phyloP scores from a whole-genome alignment of 2,113 vertebrate genomes.

The Pardalotus punctatus region DNA sequence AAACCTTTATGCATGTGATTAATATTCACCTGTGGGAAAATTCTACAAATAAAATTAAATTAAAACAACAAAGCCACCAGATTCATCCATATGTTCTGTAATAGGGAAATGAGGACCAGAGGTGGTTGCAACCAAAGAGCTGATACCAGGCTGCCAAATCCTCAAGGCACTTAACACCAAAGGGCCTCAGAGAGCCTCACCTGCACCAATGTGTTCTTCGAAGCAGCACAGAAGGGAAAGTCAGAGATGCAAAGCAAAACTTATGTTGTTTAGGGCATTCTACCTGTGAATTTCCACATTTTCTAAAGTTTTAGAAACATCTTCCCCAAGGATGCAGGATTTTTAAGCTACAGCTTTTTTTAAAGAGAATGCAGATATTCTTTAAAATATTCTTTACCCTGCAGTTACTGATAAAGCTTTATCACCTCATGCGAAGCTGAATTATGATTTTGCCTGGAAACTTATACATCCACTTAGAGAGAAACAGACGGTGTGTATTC shows the following conservation, averaged over 20 bases:
- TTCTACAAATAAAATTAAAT: background rate
- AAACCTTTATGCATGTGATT: background rate
- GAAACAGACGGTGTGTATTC: background rate
- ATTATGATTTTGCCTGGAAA: slow-evolving; percentile 9
- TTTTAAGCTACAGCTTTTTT: background rate
- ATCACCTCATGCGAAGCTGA: background rate
- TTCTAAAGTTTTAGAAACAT: background rate
- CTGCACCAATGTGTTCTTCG: background rate
- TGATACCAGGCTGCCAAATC: background rate
- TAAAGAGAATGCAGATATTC: background rate
- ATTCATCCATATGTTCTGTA: background rate
- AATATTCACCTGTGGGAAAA: background rate
- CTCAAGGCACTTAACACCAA: background rate
- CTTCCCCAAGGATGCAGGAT: background rate
- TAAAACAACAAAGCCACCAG: background rate
- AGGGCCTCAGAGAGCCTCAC: background rate
- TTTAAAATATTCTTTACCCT: background rate
- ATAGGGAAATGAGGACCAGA: background rate
- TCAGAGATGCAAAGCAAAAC: background rate
- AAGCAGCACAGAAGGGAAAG: background rate
- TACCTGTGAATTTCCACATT: background rate
- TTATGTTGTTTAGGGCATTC: background rate
- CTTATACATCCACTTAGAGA: background rate
- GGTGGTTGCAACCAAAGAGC: background rate
- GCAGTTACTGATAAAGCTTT: background rate